Percentiles rank a stretch among this genome's conserved stretches.
Evolutionary conservation across 2,113 vertebrate species (phyloP).

Genomic region (Cavia aperea): DNA sequence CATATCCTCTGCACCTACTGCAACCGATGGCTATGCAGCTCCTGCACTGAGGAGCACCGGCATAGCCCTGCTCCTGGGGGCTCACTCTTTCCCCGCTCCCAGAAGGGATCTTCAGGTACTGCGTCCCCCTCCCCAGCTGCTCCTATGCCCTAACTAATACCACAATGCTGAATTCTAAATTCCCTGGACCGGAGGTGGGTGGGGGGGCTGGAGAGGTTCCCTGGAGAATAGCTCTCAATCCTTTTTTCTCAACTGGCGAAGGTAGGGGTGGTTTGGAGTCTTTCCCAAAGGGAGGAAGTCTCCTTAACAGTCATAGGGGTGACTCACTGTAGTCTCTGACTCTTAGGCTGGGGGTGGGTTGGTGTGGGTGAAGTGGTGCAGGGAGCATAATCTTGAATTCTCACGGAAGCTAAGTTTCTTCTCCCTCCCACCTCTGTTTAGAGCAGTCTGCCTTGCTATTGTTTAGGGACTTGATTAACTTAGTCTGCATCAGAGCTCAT

Average conservation of each 20-base stretch:
- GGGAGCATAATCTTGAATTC: constrained; percentile 3
- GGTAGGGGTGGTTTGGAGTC: background rate
- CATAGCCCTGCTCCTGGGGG: constrained; percentile 69
- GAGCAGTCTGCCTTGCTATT: background rate
- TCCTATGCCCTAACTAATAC: background rate
- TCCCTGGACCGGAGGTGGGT: background rate
- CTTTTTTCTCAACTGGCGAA: background rate
- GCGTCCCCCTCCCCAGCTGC: background rate
- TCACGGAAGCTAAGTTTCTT: background rate
- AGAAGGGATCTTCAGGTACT: constrained; percentile 78
- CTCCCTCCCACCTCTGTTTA: background rate
- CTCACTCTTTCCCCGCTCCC: constrained; percentile 61
- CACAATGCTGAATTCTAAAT: background rate
- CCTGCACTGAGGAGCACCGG: constrained; percentile 78
- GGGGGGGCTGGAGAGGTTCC: background rate
- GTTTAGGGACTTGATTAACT: constrained; percentile 5
- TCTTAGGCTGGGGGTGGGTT: background rate
- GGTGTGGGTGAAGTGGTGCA: background rate
- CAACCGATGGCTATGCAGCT: constrained; percentile 82
- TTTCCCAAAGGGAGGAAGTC: background rate
- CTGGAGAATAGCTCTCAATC: background rate
- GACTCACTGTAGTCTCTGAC: background rate
- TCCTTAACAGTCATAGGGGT: background rate
- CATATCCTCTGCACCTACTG: constrained; percentile 82
- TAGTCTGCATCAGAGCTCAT: background rate